A percentile compares a stretch with the other conserved stretches of the same genome.
Conservation (phyloP, 2,888 invertebrate species). For the Spilarctia lutea region DNA sequence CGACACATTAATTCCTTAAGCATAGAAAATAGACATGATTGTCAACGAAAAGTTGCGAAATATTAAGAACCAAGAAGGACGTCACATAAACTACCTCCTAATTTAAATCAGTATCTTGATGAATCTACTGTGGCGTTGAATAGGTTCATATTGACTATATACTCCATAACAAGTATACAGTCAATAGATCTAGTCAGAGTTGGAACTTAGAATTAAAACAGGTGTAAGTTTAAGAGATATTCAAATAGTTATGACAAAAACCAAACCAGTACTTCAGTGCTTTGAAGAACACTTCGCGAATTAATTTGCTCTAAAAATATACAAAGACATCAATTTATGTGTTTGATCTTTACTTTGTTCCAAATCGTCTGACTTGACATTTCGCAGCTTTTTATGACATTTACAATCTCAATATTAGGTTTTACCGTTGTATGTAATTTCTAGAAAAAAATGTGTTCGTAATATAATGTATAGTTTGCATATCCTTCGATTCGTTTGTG, state of each 20-base stretch:
- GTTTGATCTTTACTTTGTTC: slow-evolving; percentile 58
- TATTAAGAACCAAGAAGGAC: slow-evolving; percentile 63
- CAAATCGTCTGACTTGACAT: slow-evolving; percentile 73
- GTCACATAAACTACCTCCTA: slow-evolving; percentile 84
- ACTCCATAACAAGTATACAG: slow-evolving; percentile 57
- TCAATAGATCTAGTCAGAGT: slow-evolving; percentile 83
- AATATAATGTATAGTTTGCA: slow-evolving; percentile 71
- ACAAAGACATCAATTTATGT: slow-evolving; percentile 27
- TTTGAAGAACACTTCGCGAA: slow-evolving; percentile 14
- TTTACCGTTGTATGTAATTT: slow-evolving; percentile 75
- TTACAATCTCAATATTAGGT: slow-evolving; percentile 83
- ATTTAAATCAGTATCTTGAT: slow-evolving; percentile 80
- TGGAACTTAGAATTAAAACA: slow-evolving; percentile 74
- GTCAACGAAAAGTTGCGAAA: slow-evolving; percentile 85
- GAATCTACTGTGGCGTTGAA: slow-evolving; percentile 71
- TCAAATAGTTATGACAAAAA: slow-evolving; percentile 32
- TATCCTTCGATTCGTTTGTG: slow-evolving; percentile 77
- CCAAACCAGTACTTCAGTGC: slow-evolving; percentile 26
- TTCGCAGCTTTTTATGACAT: slow-evolving; percentile 85
- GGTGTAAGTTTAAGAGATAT: slow-evolving; percentile 36
- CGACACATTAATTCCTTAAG: slow-evolving; percentile 87
- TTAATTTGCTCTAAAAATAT: slow-evolving; percentile 11
- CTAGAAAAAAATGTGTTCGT: slow-evolving; percentile 82
- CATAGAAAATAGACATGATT: slow-evolving; percentile 83
- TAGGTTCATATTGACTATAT: slow-evolving; percentile 67